phyloP scores from a whole-genome alignment of 2,888 invertebrate species.

The Cosmopolites sordidus region DNA sequence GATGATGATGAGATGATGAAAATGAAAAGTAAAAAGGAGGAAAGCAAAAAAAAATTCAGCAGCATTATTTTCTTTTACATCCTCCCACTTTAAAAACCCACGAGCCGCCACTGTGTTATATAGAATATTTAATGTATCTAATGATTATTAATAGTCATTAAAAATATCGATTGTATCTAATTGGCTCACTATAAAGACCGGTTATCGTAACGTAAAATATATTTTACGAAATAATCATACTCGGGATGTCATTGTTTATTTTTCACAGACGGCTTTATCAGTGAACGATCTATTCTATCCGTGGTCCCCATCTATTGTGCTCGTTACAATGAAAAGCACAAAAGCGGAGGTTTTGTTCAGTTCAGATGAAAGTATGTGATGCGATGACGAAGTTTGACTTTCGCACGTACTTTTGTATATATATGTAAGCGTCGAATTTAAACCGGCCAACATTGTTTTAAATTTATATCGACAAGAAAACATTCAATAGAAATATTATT shows the following conservation, averaged over 20 bases:
- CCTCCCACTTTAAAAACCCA: too few species aligned
- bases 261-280: background rate
- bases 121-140: too few species aligned
- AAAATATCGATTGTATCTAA: too few species aligned
- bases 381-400: background rate
- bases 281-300: background rate
- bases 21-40: too few species aligned
- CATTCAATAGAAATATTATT: background rate
- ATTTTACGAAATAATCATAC: conserved; percentile 9
- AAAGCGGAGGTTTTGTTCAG: background rate
- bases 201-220: background rate
- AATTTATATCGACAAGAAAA: background rate
- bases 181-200: background rate
- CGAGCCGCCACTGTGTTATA: too few species aligned
- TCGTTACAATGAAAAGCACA: background rate
- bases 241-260: background rate
- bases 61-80: too few species aligned
- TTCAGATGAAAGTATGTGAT: background rate
- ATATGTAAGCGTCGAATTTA: background rate
- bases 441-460: background rate
- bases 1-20: too few species aligned
- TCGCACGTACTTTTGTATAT: background rate
- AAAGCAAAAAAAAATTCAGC: too few species aligned
- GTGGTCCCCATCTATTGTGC: background rate
- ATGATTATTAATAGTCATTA: too few species aligned